Evolutionary conservation across 2,113 vertebrate species (phyloP).

Genomic region (Spermophilus dauricus): DNA sequence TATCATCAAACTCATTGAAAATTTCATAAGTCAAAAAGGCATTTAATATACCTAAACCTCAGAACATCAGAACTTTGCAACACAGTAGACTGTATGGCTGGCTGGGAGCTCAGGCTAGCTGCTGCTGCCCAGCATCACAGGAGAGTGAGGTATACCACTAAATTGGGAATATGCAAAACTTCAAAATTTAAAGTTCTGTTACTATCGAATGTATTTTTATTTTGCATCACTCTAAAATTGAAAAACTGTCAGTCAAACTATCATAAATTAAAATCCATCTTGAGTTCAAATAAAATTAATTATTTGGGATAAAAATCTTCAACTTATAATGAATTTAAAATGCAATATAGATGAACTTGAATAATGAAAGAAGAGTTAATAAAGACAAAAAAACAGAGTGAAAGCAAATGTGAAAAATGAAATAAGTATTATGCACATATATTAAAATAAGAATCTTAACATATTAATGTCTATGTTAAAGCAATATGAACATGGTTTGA

Average conservation of each 20-base stretch:
- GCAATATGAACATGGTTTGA: neutral
- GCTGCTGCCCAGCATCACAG: too few species aligned
- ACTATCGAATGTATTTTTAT: neutral
- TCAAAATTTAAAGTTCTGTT: neutral
- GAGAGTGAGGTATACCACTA: too few species aligned
- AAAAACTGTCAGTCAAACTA: neutral
- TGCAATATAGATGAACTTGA: neutral
- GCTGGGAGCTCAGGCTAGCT: accelerated
- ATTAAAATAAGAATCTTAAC: neutral
- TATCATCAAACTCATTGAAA: neutral
- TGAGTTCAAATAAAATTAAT: neutral
- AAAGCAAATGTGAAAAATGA: neutral
- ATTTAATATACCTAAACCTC: neutral
- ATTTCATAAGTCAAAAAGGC: neutral
- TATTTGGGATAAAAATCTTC: neutral
- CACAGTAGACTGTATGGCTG: neutral
- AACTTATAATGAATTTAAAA: neutral
- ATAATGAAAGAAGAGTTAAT: neutral
- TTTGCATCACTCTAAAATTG: neutral
- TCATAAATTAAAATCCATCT: neutral
- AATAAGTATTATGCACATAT: neutral
- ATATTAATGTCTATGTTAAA: neutral
- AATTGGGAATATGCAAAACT: neutral
- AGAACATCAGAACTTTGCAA: neutral
- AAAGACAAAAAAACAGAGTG: neutral